Base-by-base conservation (phyloP, 2,888 invertebrate genomes). In the Agrochola macilenta region DNA sequence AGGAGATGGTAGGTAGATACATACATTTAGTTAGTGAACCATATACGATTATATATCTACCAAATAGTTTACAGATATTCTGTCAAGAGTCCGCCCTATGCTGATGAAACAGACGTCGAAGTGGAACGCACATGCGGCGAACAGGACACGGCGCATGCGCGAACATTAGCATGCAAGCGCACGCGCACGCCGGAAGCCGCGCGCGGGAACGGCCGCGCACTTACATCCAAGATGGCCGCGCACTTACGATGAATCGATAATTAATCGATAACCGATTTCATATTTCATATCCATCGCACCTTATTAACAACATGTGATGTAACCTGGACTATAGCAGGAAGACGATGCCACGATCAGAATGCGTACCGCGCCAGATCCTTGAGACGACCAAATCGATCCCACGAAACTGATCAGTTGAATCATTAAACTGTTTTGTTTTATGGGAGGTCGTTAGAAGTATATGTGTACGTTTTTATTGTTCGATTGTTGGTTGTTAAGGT, bases 161-260 rank as follows among this genome's bases (percentile, higher is more conserved):
- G 90, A 91, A 93, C 95, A 96, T 96, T 96, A 96, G 94, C 95
- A 96, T 96, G 95, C 96, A 90, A 80, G 85, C 91, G 91, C 95
- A 95, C 95, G 96, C 96, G 93, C 94, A 83, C 93, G 94, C 95
- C 96, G 96, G 96, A 96, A 96, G 95, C 94, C 95, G 94, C 92
- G 91, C 94, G 92, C 93, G 93, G 93, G 93, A 96, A 95, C 94
- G 94, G 94, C 94, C 93, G 94, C 92, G 91, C 93, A 93, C 94
- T 93, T 91, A 93, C 93, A 95, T 93, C 94, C 96, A 96, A 95
- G 92, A 96, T 96, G 96, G 96, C 95, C 91, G 92, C 92, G 93
- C 90, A 95, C 93, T 93, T 93, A 93, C 94, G 91, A 93, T 94
- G 95, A 96, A 96, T 96, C 95, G 93, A 96, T 96, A 96, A 96